Percentiles rank a stretch among this genome's conserved stretches.
Evolutionary conservation across 2,888 invertebrate species (phyloP).

Genomic region (Drosophila prolongata): DNA sequence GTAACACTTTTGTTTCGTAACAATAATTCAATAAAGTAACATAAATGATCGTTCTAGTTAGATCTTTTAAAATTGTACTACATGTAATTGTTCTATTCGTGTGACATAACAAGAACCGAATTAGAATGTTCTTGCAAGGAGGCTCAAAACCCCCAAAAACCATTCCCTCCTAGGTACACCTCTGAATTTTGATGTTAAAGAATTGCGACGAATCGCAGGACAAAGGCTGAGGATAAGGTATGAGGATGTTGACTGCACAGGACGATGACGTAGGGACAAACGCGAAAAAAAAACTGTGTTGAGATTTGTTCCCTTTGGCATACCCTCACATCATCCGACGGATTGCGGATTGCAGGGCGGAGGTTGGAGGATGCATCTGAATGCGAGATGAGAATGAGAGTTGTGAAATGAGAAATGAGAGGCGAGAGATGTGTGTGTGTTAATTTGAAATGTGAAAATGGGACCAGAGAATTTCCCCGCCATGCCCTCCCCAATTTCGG

Average conservation of each 20-base stretch:
- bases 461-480: slow-evolving; percentile 26
- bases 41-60: too few relatives aligned
- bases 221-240: slow-evolving; percentile 55
- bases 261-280: slow-evolving; percentile 68
- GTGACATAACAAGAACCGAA: too few relatives aligned
- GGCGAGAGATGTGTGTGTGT: slow-evolving; percentile 20
- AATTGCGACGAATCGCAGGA: slow-evolving; percentile 49
- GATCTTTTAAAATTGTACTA: too few relatives aligned
- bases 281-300: slow-evolving; percentile 60
- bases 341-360: slow-evolving; percentile 11
- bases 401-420: slow-evolving; percentile 46
- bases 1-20: too few relatives aligned
- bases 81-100: too few relatives aligned
- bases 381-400: slow-evolving; percentile 18
- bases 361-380: slow-evolving; percentile 28
- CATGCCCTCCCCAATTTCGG: slow-evolving; percentile 4
- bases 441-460: slow-evolving; percentile 43
- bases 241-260: slow-evolving; percentile 40
- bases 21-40: too few relatives aligned
- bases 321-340: slow-evolving; percentile 41
- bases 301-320: slow-evolving; percentile 57
- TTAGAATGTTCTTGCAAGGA: background rate
- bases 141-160: too few relatives aligned
- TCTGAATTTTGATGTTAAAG: slow-evolving; percentile 8
- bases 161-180: too few relatives aligned